Evolutionary conservation across 1,140 invertebrate genomes (phyloP), one percentile per base, ranked within the genome.

Genomic region (Hermatobates lingyangjiaoensis): DNA sequence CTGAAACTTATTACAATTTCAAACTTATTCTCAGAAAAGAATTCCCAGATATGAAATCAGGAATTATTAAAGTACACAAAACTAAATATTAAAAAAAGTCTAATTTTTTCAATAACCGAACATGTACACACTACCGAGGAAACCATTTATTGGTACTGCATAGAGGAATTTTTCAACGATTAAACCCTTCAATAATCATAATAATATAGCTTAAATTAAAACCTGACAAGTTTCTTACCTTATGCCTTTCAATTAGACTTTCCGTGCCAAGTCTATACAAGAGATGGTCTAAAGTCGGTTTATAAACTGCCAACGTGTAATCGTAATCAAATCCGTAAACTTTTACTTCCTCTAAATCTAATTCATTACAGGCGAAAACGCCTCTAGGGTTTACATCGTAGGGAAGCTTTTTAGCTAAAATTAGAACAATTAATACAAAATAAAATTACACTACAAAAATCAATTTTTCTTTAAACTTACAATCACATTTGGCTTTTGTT

Each of bases 241-340:
- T 91, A 62, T 82, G 86, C 60, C 87, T 83, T 61, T 84, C 77
- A 46, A 97, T 79, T 0, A 98, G 72, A 62, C 79, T 79, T 60
- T 94, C 81, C 57, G 82, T 76, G 5, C 88, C 93, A 34, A 96
- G 71, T 62, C 89, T 83, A 66, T 96, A 97, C 4, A 98, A 74
- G n/a, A 96, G 69, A 62, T 83, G 76, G 65, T 96, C 88, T 63
- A 97, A 69, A 30, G 82, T 76, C 20, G 84, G 81, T 61, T 88
- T 92, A 66, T 98, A 98, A 60, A 86, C 86, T n/a, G 92, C 92
- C 54, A 97, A 66, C 0, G 94, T 98, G 63, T 97, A 98, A 66
- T 98, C 94, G 73, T 97, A 98, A 71, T 98, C 94, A 72, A 97
- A 98, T 18, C 94, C 94, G 73, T 95, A 97, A 1, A 96, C 87